Conservation (phyloP, 2,113 vertebrate species). For the Tachysurus fulvidraco region DNA sequence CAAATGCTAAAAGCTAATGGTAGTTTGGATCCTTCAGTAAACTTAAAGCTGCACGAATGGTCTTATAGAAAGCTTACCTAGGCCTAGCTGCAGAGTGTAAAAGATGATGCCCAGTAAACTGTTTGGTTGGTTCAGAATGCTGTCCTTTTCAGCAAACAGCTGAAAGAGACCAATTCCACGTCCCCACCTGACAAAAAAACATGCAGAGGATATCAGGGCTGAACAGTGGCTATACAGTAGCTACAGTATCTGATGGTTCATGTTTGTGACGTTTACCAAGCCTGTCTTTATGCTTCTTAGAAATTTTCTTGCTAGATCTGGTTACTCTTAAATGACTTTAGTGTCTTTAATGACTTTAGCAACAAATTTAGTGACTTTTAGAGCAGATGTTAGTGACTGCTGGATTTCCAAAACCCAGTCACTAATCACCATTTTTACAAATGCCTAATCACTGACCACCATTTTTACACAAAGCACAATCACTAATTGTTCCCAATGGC, state of each 20-base stretch:
- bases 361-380: background rate
- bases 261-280: no score
- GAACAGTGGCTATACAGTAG: background rate
- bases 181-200: slow-evolving; percentile 78
- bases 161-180: slow-evolving; percentile 87
- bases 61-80: slow-evolving; percentile 67
- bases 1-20: background rate
- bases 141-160: slow-evolving; percentile 71
- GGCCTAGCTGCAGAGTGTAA: slow-evolving; percentile 79
- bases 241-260: no score
- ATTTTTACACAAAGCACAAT: background rate
- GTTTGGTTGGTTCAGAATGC: slow-evolving; percentile 86
- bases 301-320: background rate
- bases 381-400: background rate
- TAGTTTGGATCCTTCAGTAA: background rate
- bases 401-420: background rate
- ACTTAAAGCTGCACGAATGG: background rate
- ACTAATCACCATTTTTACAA: background rate
- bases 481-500: no score
- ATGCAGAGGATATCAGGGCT: background rate
- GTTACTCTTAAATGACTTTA: background rate
- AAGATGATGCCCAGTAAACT: slow-evolving; percentile 86
- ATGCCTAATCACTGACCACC: background rate
- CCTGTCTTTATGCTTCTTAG: no score
- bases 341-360: background rate